These are phyloP conservation scores for Lamprologus lemairii DNA, from an alignment of 2,113 vertebrate genomes.

Conservation along the genomic window DNA sequence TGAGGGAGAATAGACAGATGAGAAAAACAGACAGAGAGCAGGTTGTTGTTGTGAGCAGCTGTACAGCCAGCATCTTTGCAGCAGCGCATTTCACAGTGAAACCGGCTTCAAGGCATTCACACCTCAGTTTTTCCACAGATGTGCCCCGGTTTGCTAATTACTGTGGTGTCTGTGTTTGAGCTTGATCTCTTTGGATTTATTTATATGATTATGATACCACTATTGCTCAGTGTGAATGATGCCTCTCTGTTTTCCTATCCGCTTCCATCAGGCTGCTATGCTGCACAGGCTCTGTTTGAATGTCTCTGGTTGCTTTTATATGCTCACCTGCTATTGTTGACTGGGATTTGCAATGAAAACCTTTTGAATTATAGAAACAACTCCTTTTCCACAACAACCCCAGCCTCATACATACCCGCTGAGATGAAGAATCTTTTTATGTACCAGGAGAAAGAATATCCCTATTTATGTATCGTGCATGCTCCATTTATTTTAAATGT, in stretches of 20 bases:
- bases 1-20: constrained; percentile 37
- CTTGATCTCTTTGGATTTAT: constrained; percentile 39
- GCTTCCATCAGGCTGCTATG: background rate
- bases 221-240: background rate
- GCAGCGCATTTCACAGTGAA: constrained; percentile 9
- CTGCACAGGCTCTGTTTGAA: background rate
- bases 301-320: constrained; percentile 4
- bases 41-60: constrained; percentile 36
- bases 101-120: constrained; percentile 36
- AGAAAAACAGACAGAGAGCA: constrained; percentile 19
- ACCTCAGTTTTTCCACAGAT: constrained; percentile 29
- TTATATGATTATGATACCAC: constrained; percentile 14
- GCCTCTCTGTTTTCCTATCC: background rate
- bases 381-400: background rate
- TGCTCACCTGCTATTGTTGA: constrained; percentile 44
- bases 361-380: constrained; percentile 33
- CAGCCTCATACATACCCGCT: background rate
- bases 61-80: constrained; percentile 8
- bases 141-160: constrained; percentile 43
- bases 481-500: background rate
- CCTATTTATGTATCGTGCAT: background rate
- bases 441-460: background rate
- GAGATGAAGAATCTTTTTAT: constrained; percentile 22
- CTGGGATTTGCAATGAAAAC: constrained; percentile 28
- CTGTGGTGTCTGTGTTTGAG: constrained; percentile 12